Evolutionary conservation across 1,140 invertebrate genomes (phyloP), one percentile per base, ranked within the genome.

Genomic region (Pectinophora gossypiella): DNA sequence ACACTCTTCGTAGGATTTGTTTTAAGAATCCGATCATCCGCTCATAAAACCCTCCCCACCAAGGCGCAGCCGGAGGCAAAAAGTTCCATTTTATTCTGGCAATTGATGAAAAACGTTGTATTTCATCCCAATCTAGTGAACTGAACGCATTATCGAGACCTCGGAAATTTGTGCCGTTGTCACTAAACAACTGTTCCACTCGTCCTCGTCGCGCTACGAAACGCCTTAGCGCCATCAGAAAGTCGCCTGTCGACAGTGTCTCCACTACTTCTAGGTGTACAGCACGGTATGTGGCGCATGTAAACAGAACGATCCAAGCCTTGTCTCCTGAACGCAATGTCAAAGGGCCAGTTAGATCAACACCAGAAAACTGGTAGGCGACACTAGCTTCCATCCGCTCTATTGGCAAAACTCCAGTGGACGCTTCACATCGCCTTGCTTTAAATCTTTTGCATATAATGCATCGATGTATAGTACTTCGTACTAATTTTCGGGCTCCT

Each of bases 81-180:
- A n/a, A n/a, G n/a, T n/a, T n/a, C n/a, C n/a, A n/a, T n/a, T n/a
- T n/a, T n/a, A n/a, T n/a, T n/a, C n/a, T n/a, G n/a, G n/a, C n/a
- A n/a, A n/a, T n/a, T n/a, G n/a, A n/a, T n/a, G n/a, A n/a, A n/a
- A n/a, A n/a, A n/a, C n/a, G n/a, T n/a, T n/a, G n/a, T 12, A 1
- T n/a, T 21, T 23, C 27, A 3, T 1, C 12, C 50, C 44, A 47
- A 13, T 55, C n/a, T 12, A 55, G 9, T 15, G 18, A 7, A 10
- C 44, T 38, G 2, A 55, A 21, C 13, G 49, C 9, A 35, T 50
- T 56, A 19, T 19, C 27, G 5, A 55, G 45, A 3, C 69, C 64
- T 9, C 43, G 48, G 48, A 84, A 85, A 56, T 78, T 86, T 5
- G 61, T 76, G 0, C 72, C 85, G 49, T 88, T 87, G 49, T 89